Evolutionary conservation across 2,797 vertebrate genomes (phyloP), one percentile per base, ranked within the genome.

Genomic region (Falco novaeseelandiae): DNA sequence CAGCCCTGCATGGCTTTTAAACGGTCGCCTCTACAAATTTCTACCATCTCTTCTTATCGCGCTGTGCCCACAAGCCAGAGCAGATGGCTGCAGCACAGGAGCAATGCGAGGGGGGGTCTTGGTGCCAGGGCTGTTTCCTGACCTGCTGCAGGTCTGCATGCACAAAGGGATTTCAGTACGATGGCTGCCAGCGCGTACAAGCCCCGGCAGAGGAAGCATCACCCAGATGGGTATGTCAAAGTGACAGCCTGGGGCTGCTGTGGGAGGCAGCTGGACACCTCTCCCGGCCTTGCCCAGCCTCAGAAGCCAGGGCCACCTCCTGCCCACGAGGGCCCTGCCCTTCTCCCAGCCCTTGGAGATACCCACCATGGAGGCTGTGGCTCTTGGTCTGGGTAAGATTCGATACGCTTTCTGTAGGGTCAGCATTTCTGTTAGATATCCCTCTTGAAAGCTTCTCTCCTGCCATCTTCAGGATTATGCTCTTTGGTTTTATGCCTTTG

Each of bases 151-250:
- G 49, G 22, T 52, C 52, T 74, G 65, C 44, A 8, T 20, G 30
- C 8, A 13, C 30, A 9, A 4, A 42, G 67, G 26, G 48, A 8
- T 63, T 76, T 70, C 2, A 1, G 51, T n/a, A 29, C 4, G 17
- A 27, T 12, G 66, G 29, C 36, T 54, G n/a, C 12, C n/a, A n/a
- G 54, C 0, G 8, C 30, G 62, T 0, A 2, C 23, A 19, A 78
- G 71, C 34, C 15, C 55, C n/a, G 58, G 59, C 63, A 87, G 8
- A 69, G 42, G 25, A 89, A 42, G 49, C 25, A 59, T 49, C 34
- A 12, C 8, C 27, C 80, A 40, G 10, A 16, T 5, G 30, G 30
- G 10, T 27, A 25, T 7, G 16, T 4, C 44, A 38, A 59, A 74
- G 48, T 0, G 0, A n/a, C 42, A 81, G 48, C 38, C 58, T 6